Evolutionary conservation across 2,888 invertebrate species (phyloP), one percentile per base, ranked within the genome.

Genomic region (Eupithecia inturbata): DNA sequence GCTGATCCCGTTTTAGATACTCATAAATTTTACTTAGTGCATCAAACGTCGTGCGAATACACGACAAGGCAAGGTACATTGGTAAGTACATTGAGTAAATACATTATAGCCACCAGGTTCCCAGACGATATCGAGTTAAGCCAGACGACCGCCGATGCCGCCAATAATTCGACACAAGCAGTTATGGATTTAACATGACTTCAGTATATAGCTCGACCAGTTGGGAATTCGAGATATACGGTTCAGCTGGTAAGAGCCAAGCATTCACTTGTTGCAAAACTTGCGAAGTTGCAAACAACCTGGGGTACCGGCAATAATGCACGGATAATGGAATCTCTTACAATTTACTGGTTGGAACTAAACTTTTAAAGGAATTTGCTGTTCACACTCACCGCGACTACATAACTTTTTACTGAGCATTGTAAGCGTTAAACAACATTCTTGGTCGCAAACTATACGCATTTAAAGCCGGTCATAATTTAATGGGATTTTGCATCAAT

Each of bases 161-260:
- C 73, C 77, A 74, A 75, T 74, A 76, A 77, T 75, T 76, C 75
- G 71, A 74, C 72, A 76, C 72, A 74, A 71, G 69, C 71, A 63
- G 72, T 76, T 73, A 73, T 75, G 74, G 75, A 72, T 76, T 74
- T 64, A 68, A 70, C 70, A 73, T 72, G 67, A 74, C 12, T 31
- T 28, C 1, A 62, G 31, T 62, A 62, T 31, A 76, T 73, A 72
- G 72, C 75, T 76, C 71, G 70, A 62, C 69, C 31, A 53, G 67
- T 70, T 73, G 74, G 60, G 71, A 73, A 73, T 67, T 33, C 28
- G 67, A 71, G 64, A 68, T 70, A n/a, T 64, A 70, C 19, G 53
- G 68, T 67, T 62, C n/a, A 63, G 28, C 28, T 67, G 45, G 16
- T 22, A 49, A 68, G 22, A 68, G 60, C 57, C 33, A 67, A 68